A percentile compares a stretch with the other conserved stretches of the same genome.
phyloP scores from a whole-genome alignment of 2,113 vertebrate species.

The Megaleporinus macrocephalus region DNA sequence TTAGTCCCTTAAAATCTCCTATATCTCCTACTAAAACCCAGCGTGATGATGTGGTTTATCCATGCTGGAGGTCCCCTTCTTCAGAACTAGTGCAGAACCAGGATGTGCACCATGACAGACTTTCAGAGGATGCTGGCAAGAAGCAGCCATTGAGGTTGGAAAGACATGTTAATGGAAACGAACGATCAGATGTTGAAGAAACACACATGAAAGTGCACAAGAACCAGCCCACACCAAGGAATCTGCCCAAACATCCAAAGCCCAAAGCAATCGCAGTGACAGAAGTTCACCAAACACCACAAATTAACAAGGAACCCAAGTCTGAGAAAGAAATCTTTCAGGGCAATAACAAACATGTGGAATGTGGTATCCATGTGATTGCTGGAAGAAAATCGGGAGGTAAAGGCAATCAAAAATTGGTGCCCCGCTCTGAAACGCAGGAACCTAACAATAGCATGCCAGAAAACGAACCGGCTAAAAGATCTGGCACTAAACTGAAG shows the following conservation, averaged over 20 bases:
- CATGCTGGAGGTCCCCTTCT: not conserved
- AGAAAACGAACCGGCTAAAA: slow-evolving; percentile 50
- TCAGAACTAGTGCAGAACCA: slow-evolving; percentile 2
- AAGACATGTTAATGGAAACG: not conserved
- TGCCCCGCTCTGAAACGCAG: slow-evolving; percentile 76
- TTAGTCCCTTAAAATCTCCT: slow-evolving; percentile 17
- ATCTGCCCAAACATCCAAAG: not conserved
- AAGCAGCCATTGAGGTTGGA: not conserved
- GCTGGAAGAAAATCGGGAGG: slow-evolving; percentile 5
- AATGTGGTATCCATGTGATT: not conserved
- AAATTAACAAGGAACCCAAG: not conserved
- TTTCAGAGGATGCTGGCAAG: not conserved
- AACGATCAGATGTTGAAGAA: not conserved
- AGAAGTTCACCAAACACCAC: not conserved
- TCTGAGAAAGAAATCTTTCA: not conserved
- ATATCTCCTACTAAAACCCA: not conserved
- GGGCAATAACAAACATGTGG: not conserved
- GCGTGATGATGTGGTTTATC: not conserved
- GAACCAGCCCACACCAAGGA: not conserved
- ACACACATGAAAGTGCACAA: not conserved
- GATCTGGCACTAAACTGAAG: slow-evolving; percentile 70
- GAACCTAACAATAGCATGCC: slow-evolving; percentile 58
- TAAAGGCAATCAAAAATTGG: not conserved
- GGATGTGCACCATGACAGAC: not conserved
- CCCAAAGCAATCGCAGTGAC: not conserved